Base-by-base conservation (phyloP, 2,888 invertebrate species). In the Camponotus fellah region DNA sequence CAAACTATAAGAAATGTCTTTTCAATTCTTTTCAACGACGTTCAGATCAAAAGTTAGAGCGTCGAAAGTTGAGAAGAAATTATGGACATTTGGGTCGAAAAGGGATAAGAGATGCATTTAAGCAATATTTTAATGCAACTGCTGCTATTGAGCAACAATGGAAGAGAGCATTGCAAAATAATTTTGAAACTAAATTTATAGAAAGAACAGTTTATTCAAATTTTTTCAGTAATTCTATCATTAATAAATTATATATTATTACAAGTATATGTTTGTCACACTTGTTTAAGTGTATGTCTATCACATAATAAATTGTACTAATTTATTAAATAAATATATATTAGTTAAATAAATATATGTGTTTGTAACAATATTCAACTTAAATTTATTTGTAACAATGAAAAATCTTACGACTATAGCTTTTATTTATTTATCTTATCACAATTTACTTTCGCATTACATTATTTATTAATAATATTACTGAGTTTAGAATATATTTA, bases 381-480 rank as follows among this genome's bases (percentile, higher is more conserved):
- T 58, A 9, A 58, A 58, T 58, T 58, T 10, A 12, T 58, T 58
- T 58, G 9, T 58, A 58, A 58, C 56, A 58, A 58, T n/a, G 1
- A 58, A 58, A 8, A 58, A 58, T 58, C 56, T 58, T 58, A 58
- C 12, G 21, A n/a, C 10, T 9, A 58, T 58, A 58, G 56, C 9
- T 58, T 58, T 58, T 56, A 10, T 58, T 58, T 58, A 58, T 58
- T 58, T 58, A 58, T 21, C 21, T n/a, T 56, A 56, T 56, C 21
- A 21, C 21, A 3, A 58, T 3, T 58, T 58, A 26, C 10, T 58
- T 58, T 58, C 21, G 56, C 56, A 58, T 58, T 21, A 58, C 21
- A 58, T 58, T 58, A 58, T 58, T 58, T 58, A 58, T 58, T 58
- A 58, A 58, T 58, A 58, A 58, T 58, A 58, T 58, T 58, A 10